Conservation (phyloP, 2,888 invertebrate genomes). For the Mystacides longicornis region DNA sequence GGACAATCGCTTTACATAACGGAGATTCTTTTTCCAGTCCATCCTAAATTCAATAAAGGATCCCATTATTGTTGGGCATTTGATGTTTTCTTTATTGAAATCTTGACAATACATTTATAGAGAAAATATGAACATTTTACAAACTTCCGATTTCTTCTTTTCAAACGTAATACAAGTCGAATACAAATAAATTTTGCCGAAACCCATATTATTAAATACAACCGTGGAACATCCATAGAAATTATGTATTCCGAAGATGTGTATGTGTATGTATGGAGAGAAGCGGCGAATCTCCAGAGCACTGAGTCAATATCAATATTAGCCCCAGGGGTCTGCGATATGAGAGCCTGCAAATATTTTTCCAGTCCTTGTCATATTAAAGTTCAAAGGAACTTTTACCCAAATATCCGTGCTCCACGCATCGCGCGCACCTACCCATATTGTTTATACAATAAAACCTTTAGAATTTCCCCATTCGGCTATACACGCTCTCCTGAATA, state of each 20-base stretch:
- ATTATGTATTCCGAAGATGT: background rate
- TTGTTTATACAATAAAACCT: constrained; percentile 4
- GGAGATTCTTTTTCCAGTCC: no score
- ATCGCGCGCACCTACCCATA: background rate
- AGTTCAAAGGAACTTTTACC: constrained; percentile 3
- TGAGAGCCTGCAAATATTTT: constrained; percentile 16
- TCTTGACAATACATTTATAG: background rate
- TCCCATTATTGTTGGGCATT: background rate
- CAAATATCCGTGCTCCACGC: no score
- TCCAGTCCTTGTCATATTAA: constrained; percentile 14
- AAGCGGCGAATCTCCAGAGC: background rate
- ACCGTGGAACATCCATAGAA: background rate
- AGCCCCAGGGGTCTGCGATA: constrained; percentile 9
- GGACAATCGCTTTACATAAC: no score
- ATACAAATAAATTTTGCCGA: background rate
- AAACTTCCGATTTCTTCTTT: background rate
- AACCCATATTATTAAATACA: background rate
- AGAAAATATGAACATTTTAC: background rate
- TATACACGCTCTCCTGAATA: background rate
- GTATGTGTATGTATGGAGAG: constrained; percentile 1
- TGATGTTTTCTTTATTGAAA: background rate
- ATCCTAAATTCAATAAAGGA: background rate
- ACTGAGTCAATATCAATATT: constrained; percentile 7
- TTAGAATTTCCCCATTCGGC: background rate
- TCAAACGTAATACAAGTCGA: background rate